phyloP scores from a whole-genome alignment of 1,140 invertebrate species.

The Atta texana region DNA sequence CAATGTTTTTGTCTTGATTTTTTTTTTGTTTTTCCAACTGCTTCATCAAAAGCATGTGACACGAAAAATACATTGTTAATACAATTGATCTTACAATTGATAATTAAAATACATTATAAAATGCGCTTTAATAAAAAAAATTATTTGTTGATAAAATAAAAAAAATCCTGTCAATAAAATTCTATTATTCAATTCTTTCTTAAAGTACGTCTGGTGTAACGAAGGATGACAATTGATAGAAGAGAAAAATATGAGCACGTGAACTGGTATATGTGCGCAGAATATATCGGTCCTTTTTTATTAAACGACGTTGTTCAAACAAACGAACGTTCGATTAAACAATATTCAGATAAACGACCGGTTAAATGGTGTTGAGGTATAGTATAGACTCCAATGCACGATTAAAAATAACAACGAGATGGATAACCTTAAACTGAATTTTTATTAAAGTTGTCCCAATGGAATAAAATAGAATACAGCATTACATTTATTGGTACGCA shows the following conservation, averaged over 20 bases:
- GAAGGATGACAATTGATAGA: conserved; percentile 10
- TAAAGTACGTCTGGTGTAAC: background rate
- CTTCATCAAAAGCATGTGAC: background rate
- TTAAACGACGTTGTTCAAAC: conserved; percentile 45
- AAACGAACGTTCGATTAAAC: conserved; percentile 42
- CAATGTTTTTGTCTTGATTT: background rate
- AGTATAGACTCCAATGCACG: too few species aligned
- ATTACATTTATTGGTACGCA: background rate
- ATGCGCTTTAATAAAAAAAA: background rate
- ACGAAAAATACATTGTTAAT: background rate
- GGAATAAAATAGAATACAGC: background rate
- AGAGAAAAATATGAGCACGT: conserved; percentile 34
- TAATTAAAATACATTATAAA: background rate
- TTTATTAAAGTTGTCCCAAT: conserved; percentile 13
- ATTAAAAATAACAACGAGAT: conserved; percentile 39
- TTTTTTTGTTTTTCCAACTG: background rate
- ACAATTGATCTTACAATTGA: background rate
- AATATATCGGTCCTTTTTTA: conserved; percentile 17
- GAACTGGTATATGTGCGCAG: background rate
- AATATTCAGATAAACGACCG: conserved; percentile 20
- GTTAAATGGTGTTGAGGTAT: conserved; percentile 16
- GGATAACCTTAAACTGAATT: conserved; percentile 35
- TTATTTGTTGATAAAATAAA: background rate
- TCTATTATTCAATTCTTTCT: conserved; percentile 4
- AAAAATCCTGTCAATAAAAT: conserved; percentile 5